Conservation (phyloP, 2,113 vertebrate species). For the Nesoenas mayeri region DNA sequence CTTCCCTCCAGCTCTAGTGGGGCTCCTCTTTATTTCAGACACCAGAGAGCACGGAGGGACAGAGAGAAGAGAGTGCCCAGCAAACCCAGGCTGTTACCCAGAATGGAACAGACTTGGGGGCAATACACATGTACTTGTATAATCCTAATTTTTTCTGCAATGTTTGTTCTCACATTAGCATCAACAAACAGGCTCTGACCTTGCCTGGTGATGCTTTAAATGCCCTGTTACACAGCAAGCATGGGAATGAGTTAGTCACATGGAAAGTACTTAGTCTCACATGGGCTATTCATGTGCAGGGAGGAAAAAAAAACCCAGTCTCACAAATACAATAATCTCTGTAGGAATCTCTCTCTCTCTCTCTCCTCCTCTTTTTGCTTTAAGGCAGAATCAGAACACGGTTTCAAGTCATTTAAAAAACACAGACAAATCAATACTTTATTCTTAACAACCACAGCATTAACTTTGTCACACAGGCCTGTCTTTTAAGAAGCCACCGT, state of each 20-base stretch:
- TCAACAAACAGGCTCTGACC: slow-evolving; percentile 46
- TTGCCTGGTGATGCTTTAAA: slow-evolving; percentile 49
- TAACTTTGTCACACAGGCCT: neutral
- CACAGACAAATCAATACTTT: neutral
- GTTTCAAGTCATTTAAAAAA: slow-evolving; percentile 34
- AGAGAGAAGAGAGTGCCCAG: neutral
- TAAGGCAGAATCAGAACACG: slow-evolving; percentile 35
- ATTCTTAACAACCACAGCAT: neutral
- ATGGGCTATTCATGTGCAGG: slow-evolving; percentile 71
- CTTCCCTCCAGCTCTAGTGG: neutral
- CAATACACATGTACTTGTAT: neutral
- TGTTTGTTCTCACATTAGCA: slow-evolving; percentile 22
- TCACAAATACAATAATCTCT: slow-evolving; percentile 72
- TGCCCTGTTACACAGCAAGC: slow-evolving; percentile 61
- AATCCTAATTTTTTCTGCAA: slow-evolving; percentile 41
- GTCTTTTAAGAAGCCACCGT: neutral
- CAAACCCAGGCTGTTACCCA: neutral
- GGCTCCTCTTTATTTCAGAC: neutral
- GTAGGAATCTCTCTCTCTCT: slow-evolving; percentile 65
- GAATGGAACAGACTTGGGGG: neutral
- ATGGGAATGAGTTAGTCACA: slow-evolving; percentile 75
- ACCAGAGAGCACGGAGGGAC: neutral
- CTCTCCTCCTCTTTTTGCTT: slow-evolving; percentile 26
- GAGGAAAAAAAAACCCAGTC: slow-evolving; percentile 31
- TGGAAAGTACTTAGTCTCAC: slow-evolving; percentile 76